Evolutionary conservation across 2,888 invertebrate species (phyloP).

Genomic region (Xylota sylvarum): DNA sequence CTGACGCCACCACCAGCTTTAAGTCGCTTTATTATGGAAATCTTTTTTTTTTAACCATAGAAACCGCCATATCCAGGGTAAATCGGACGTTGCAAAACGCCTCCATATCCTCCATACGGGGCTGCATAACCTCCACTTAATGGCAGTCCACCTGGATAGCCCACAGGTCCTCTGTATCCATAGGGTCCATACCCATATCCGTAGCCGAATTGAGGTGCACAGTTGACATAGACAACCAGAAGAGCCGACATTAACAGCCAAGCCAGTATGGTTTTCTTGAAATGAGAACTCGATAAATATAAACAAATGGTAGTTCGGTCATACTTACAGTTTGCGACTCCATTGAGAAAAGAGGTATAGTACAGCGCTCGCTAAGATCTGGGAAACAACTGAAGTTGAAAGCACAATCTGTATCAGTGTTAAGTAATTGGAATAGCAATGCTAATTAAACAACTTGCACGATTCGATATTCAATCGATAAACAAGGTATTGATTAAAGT

Average conservation of each 20-base stretch:
- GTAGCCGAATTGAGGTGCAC: slow-evolving; percentile 38
- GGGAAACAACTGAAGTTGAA: slow-evolving; percentile 24
- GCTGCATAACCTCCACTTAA: slow-evolving; percentile 30
- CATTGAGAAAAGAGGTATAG: slow-evolving; percentile 14
- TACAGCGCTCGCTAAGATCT: slow-evolving; percentile 16
- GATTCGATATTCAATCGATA: slow-evolving; percentile 30
- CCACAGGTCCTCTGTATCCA: not conserved
- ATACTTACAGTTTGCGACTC: slow-evolving; percentile 23
- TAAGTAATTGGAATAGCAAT: not conserved
- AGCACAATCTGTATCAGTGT: not conserved
- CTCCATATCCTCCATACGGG: not conserved
- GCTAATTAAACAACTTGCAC: slow-evolving; percentile 24
- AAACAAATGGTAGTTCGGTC: not conserved
- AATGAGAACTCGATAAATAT: not conserved
- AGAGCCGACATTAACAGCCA: slow-evolving; percentile 1
- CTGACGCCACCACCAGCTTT: not conserved
- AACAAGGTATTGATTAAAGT: slow-evolving; percentile 11
- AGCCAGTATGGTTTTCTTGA: slow-evolving; percentile 16
- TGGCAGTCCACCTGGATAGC: not conserved
- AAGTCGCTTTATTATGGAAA: not conserved
- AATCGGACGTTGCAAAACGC: not conserved
- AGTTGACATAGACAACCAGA: not conserved
- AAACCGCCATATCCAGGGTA: not conserved
- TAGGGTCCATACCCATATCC: slow-evolving; percentile 40
- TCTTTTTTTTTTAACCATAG: slow-evolving; percentile 1